Evolutionary conservation across 2,797 vertebrate genomes (phyloP).

Genomic region (Sphaeramia orbicularis): DNA sequence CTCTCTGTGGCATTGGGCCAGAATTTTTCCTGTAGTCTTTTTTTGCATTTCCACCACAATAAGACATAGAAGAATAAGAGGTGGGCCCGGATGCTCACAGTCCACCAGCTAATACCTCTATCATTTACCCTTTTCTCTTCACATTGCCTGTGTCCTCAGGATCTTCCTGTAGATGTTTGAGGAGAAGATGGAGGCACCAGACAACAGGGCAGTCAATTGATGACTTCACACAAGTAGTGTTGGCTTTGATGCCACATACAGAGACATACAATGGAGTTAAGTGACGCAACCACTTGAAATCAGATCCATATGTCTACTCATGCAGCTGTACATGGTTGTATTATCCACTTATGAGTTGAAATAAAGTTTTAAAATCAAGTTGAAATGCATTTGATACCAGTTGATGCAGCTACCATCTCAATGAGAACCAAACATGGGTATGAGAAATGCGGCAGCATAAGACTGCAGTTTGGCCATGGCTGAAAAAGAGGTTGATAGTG

Average conservation of each 20-base stretch:
- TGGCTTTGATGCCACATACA: conserved; percentile 63
- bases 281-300: conserved; percentile 47
- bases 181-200: conserved; percentile 72
- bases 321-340: too few relatives aligned
- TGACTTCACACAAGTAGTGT: conserved; percentile 71
- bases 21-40: too few relatives aligned
- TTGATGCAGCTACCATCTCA: conserved; percentile 62
- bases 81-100: too few relatives aligned
- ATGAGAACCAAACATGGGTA: conserved; percentile 60
- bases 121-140: too few relatives aligned
- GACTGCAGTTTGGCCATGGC: conserved; percentile 28
- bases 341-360: too few relatives aligned
- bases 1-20: too few relatives aligned
- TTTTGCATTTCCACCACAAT: too few relatives aligned
- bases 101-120: too few relatives aligned
- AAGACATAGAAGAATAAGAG: too few relatives aligned
- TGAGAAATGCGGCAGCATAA: conserved; percentile 49
- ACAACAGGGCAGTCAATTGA: conserved; percentile 73
- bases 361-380: too few relatives aligned
- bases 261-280: conserved; percentile 55
- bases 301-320: conserved; percentile 48
- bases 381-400: too few relatives aligned
- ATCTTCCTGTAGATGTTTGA: conserved; percentile 67
- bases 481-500: conserved; percentile 2
- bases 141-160: conserved; percentile 44